Conservation (phyloP, 2,113 vertebrate species). For the Scolopax mira region DNA sequence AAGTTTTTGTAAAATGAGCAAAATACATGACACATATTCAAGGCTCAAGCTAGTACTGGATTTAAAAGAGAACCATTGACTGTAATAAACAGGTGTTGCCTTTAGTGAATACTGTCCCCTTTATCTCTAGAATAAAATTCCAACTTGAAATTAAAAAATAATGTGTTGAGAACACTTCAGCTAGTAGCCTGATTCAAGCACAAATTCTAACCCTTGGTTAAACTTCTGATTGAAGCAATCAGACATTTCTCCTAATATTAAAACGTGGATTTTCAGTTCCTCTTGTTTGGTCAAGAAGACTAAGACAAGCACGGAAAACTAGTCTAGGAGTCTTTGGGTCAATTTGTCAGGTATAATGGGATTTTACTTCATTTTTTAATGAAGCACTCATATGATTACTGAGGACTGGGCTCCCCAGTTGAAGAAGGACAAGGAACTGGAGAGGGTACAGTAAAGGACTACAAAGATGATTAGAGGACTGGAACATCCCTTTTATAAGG, state of each 20-base stretch:
- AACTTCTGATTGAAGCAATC: not conserved
- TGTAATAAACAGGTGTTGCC: not conserved
- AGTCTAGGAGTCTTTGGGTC: not conserved
- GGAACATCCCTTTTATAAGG: too few species aligned
- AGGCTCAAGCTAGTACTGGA: not conserved
- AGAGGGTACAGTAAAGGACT: too few species aligned
- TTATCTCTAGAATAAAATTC: not conserved
- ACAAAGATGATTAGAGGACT: too few species aligned
- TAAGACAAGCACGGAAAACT: not conserved
- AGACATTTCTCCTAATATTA: not conserved
- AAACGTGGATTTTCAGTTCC: not conserved
- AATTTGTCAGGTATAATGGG: not conserved
- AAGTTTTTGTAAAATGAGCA: not conserved
- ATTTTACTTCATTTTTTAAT: not conserved
- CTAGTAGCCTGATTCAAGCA: not conserved
- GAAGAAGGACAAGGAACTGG: too few species aligned
- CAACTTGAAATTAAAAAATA: not conserved
- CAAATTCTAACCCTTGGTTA: not conserved
- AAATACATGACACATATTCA: not conserved
- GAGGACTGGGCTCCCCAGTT: too few species aligned
- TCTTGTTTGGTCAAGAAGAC: not conserved
- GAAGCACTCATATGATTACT: not conserved
- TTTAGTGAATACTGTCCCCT: not conserved
- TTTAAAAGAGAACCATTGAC: not conserved
- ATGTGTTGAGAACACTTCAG: not conserved